Evolutionary conservation across 2,888 invertebrate genomes (phyloP).

Genomic region (Synanthedon tipuliformis): DNA sequence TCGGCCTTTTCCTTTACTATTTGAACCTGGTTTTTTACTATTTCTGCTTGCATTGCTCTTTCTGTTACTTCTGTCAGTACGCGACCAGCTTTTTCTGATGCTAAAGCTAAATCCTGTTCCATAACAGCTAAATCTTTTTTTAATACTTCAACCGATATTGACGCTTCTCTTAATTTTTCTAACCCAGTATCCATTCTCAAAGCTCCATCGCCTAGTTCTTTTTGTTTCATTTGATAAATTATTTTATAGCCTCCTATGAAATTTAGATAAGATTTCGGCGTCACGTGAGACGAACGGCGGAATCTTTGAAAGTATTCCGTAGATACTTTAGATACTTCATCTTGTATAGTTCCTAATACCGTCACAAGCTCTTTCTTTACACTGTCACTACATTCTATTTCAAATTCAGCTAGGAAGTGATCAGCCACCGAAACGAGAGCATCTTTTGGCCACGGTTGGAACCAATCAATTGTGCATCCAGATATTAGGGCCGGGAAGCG

Average conservation of each 20-base stretch:
- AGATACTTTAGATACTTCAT: slow-evolving; percentile 88
- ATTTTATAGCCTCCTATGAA: slow-evolving; percentile 96
- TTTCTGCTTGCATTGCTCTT: slow-evolving; percentile 94
- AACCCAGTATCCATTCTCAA: slow-evolving; percentile 95
- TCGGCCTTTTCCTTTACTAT: slow-evolving; percentile 97
- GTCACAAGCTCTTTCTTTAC: slow-evolving; percentile 89
- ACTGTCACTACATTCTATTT: slow-evolving; percentile 85
- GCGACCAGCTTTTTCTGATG: slow-evolving; percentile 91
- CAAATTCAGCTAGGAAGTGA: slow-evolving; percentile 90
- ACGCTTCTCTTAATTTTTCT: slow-evolving; percentile 95
- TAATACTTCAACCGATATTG: slow-evolving; percentile 90
- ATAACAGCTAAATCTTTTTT: slow-evolving; percentile 93
- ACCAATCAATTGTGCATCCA: slow-evolving; percentile 99
- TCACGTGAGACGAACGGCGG: slow-evolving; percentile 94
- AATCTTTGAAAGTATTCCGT: slow-evolving; percentile 90
- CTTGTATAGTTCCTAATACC: slow-evolving; percentile 93
- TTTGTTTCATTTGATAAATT: slow-evolving; percentile 90
- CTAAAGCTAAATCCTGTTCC: slow-evolving; percentile 93
- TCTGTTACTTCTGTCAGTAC: slow-evolving; percentile 92
- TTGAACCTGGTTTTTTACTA: slow-evolving; percentile 94
- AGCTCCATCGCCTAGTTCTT: slow-evolving; percentile 90
- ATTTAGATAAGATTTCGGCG: slow-evolving; percentile 96
- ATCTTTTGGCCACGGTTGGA: slow-evolving; percentile 97
- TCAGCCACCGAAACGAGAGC: slow-evolving; percentile 92
- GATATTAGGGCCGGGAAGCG: slow-evolving; percentile 95